A percentile compares a stretch with the other conserved stretches of the same genome.
Conservation (phyloP, 2,113 vertebrate genomes). For the Pachyramphus minor region DNA sequence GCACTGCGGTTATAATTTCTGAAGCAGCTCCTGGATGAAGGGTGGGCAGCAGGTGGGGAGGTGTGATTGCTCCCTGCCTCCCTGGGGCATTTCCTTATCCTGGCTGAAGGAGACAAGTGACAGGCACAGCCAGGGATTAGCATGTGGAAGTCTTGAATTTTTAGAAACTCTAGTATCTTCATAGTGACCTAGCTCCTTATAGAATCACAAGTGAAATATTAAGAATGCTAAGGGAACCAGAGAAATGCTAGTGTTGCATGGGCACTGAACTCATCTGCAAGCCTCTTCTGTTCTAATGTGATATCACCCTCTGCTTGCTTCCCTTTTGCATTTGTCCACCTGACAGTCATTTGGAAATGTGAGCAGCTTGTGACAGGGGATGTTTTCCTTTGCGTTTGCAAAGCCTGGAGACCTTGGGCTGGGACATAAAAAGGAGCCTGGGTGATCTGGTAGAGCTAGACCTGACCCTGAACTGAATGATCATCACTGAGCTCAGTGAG, state of each 20-base stretch:
- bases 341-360: neutral
- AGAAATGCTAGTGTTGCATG: neutral
- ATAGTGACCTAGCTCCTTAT: neutral
- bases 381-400: neutral
- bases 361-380: neutral
- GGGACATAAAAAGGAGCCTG: neutral
- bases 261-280: neutral
- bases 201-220: neutral
- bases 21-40: neutral
- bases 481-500: neutral
- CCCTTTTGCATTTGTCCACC: neutral
- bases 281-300: neutral
- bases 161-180: neutral
- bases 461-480: neutral
- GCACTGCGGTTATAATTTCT: neutral
- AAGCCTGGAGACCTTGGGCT: neutral
- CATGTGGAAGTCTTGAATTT: neutral
- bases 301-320: neutral
- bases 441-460: neutral
- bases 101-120: neutral
- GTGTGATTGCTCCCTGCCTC: neutral
- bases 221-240: neutral
- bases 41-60: neutral
- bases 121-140: neutral
- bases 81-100: fast-evolving